phyloP scores from a whole-genome alignment of 2,113 vertebrate species.

The Pterocles burchelli region DNA sequence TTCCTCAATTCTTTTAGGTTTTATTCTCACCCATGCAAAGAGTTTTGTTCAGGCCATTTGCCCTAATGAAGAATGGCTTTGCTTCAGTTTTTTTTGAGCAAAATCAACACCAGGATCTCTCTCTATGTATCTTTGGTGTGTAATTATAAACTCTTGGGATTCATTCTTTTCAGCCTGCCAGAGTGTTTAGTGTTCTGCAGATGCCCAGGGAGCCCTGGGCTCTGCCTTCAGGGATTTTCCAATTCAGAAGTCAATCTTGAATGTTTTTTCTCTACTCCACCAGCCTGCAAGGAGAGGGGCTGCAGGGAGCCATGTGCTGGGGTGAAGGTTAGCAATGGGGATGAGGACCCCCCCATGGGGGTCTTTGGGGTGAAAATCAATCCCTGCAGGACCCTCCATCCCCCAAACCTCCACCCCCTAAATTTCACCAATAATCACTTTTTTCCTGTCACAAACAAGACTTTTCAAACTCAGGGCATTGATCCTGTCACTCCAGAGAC shows the following conservation, averaged over 20 bases:
- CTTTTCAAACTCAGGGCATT: constrained; percentile 33
- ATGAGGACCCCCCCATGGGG: neutral
- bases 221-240: neutral
- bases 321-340: neutral
- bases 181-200: neutral
- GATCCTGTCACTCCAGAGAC: constrained; percentile 50
- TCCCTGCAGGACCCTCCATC: neutral
- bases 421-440: constrained; percentile 7
- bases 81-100: neutral
- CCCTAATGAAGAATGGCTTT: neutral
- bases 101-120: neutral
- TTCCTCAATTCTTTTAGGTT: neutral
- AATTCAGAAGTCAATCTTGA: neutral
- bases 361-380: neutral
- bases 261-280: neutral
- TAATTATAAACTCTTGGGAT: neutral
- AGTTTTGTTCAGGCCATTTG: constrained; percentile 25
- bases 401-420: neutral
- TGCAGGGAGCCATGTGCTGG: fast-evolving
- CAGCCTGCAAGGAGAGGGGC: neutral
- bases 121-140: neutral
- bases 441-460: neutral
- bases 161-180: neutral
- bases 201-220: neutral
- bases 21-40: constrained; percentile 35